Evolutionary conservation across 1,140 invertebrate genomes (phyloP).

Genomic region (Drosophila tani): DNA sequence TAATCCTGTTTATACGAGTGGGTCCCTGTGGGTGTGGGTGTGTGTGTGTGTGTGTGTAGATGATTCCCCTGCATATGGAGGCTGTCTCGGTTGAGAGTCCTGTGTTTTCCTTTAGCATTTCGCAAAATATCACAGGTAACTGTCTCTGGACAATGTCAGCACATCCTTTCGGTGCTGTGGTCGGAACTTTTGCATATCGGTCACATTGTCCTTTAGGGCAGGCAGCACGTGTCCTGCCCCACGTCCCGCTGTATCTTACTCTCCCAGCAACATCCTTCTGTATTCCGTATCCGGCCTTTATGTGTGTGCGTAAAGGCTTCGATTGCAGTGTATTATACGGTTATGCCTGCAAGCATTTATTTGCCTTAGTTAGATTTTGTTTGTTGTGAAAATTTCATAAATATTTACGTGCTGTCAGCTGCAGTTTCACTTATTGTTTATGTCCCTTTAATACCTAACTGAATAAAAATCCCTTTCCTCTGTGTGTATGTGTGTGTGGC

Average conservation of each 20-base stretch:
- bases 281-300: conserved; percentile 6
- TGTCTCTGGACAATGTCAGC: conserved; percentile 71
- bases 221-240: conserved; percentile 53
- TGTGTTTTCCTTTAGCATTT: conserved; percentile 61
- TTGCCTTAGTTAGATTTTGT: conserved; percentile 60
- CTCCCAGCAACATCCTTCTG: background rate
- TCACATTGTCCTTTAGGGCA: conserved; percentile 65
- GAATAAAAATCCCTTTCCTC: conserved; percentile 37
- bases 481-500: background rate
- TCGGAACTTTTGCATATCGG: conserved; percentile 70
- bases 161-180: conserved; percentile 56
- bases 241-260: conserved; percentile 14
- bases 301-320: conserved; percentile 58
- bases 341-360: conserved; percentile 64
- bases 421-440: conserved; percentile 54
- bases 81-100: conserved; percentile 32
- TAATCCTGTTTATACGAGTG: conserved; percentile 69
- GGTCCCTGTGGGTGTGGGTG: conserved; percentile 37
- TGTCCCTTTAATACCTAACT: conserved; percentile 35
- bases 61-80: conserved; percentile 40
- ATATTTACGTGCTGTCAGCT: conserved; percentile 64
- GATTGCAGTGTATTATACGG: conserved; percentile 68
- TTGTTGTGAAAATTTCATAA: conserved; percentile 67
- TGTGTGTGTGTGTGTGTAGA: conserved; percentile 27
- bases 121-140: conserved; percentile 71